A percentile compares a stretch with the other conserved stretches of the same genome.
phyloP scores from a whole-genome alignment of 2,113 vertebrate genomes.

The Maccullochella peelii region DNA sequence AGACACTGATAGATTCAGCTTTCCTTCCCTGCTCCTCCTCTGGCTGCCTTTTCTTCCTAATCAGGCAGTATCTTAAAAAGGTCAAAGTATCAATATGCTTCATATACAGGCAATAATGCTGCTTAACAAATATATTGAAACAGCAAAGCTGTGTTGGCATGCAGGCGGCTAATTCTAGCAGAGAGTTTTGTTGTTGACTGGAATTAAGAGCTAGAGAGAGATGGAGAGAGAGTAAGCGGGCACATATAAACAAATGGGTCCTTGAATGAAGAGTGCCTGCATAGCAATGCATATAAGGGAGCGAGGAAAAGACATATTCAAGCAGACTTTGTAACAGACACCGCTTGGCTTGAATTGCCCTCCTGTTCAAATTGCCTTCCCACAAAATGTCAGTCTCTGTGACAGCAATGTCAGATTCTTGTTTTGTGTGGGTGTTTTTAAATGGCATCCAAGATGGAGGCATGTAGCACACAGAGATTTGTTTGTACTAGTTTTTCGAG shows the following conservation, averaged over 20 bases:
- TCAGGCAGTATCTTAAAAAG: slow-evolving; percentile 23
- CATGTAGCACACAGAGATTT: slow-evolving; percentile 17
- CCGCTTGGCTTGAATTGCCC: slow-evolving; percentile 49
- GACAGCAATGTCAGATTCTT: slow-evolving; percentile 38
- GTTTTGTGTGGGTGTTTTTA: slow-evolving; percentile 47
- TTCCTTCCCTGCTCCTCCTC: not conserved
- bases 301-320: slow-evolving; percentile 5
- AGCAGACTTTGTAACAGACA: slow-evolving; percentile 20
- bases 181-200: slow-evolving; percentile 35
- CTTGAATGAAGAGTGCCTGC: slow-evolving; percentile 42
- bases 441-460: slow-evolving; percentile 47
- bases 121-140: not conserved
- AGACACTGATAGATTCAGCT: slow-evolving; percentile 10
- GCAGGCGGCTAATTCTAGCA: not conserved
- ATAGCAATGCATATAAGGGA: slow-evolving; percentile 13
- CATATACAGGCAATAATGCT: slow-evolving; percentile 5
- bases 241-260: slow-evolving; percentile 34
- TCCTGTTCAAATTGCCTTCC: slow-evolving; percentile 52
- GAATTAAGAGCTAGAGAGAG: slow-evolving; percentile 23
- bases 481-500: slow-evolving; percentile 7
- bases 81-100: slow-evolving; percentile 22
- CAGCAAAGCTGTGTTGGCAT: not conserved
- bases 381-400: slow-evolving; percentile 50
- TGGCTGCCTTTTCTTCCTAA: not conserved
- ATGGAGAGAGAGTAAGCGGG: slow-evolving; percentile 9